Evolutionary conservation across 2,113 vertebrate species (phyloP).

Genomic region (Puffinus mauretanicus): DNA sequence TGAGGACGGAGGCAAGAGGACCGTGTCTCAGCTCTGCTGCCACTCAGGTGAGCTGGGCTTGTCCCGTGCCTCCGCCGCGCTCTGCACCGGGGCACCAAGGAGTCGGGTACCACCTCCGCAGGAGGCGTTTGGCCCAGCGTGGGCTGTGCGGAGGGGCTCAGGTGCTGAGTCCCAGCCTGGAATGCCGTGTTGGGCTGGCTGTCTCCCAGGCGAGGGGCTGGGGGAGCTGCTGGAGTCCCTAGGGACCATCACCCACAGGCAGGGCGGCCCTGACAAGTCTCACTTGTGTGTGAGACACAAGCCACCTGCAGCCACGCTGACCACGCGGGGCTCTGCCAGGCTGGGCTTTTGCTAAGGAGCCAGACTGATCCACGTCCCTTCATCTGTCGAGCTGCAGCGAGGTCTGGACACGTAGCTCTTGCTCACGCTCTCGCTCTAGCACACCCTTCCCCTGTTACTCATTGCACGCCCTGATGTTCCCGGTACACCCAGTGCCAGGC

Average conservation of each 20-base stretch:
- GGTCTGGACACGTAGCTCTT: neutral
- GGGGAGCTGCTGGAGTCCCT: neutral
- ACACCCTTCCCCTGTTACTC: neutral
- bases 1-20: slow-evolving; percentile 76
- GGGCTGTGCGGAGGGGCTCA: neutral
- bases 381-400: neutral
- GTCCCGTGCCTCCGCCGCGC: rapidly evolving
- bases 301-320: neutral
- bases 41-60: slow-evolving; percentile 83
- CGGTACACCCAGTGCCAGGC: neutral
- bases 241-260: neutral
- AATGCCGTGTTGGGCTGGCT: neutral
- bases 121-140: rapidly evolving
- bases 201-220: neutral
- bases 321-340: neutral
- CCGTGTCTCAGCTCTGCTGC: slow-evolving; percentile 81
- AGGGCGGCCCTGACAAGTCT: neutral
- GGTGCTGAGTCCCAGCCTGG: neutral
- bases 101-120: neutral
- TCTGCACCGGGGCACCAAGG: neutral
- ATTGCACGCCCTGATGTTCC: neutral
- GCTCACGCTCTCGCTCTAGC: neutral
- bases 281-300: neutral
- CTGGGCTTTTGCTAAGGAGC: neutral
- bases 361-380: neutral